These are phyloP conservation scores for Leptodactylus fuscus DNA, from an alignment of 2,113 vertebrate species.

Conservation along the genomic window DNA sequence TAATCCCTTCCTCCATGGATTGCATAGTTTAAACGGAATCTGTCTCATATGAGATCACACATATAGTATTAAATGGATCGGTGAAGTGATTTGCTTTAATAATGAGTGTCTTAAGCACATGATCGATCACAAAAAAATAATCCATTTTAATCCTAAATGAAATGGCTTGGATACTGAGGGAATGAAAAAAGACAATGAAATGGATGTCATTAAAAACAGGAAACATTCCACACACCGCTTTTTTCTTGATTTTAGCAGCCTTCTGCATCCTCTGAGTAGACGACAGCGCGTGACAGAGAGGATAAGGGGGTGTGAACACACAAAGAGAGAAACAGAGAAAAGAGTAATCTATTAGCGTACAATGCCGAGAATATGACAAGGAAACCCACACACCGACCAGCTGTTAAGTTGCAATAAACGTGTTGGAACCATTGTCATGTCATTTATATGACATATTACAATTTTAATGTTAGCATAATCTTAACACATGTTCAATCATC, in stretches of 20 bases:
- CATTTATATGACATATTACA: conserved; percentile 9
- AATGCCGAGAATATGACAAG: conserved; percentile 8
- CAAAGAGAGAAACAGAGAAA: conserved; percentile 31
- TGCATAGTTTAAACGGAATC: not conserved
- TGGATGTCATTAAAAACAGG: conserved; percentile 59
- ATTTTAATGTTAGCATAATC: not conserved
- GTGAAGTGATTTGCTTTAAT: not conserved
- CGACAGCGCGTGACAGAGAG: conserved; percentile 73
- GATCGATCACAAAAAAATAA: not conserved
- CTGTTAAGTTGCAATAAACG: conserved; percentile 2
- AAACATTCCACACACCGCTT: conserved; percentile 94
- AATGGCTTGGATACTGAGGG: not conserved
- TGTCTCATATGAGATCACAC: not conserved
- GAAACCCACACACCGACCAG: conserved; percentile 20
- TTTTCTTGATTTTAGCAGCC: conserved; percentile 99
- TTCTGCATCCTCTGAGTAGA: conserved; percentile 98
- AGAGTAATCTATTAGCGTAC: conserved; percentile 51
- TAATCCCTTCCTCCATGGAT: no score
- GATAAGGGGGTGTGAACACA: conserved; percentile 68
- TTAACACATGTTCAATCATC: not conserved
- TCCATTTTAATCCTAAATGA: not conserved
- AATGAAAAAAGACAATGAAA: conserved; percentile 44
- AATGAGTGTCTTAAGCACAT: not conserved
- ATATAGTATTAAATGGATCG: not conserved
- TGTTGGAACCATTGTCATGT: not conserved